Percentiles rank a stretch among this genome's conserved stretches.
These are phyloP conservation scores for Epinotia bilunana DNA, from an alignment of 2,888 invertebrate species.

Conservation along the genomic window DNA sequence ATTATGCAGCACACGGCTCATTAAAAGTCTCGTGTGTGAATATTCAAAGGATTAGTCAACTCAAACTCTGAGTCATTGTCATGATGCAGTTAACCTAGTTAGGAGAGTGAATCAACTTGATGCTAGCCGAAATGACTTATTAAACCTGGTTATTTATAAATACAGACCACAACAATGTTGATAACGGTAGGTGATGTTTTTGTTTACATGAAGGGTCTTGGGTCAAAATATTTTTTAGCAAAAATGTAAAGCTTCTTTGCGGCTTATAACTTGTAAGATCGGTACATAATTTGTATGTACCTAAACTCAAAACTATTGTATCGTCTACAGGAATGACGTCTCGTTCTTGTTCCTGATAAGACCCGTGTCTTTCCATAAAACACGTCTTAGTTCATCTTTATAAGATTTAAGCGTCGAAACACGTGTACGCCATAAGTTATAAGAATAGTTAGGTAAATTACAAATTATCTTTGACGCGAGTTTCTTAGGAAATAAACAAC, in stretches of 20 bases:
- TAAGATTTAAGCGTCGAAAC: neutral
- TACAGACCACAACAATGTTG: neutral
- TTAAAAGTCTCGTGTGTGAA: conserved; percentile 31
- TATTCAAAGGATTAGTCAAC: conserved; percentile 37
- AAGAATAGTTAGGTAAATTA: neutral
- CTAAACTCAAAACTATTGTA: too few species aligned
- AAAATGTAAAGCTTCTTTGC: too few species aligned
- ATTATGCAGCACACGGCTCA: conserved; percentile 33
- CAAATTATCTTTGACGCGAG: neutral
- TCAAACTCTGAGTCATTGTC: conserved; percentile 25
- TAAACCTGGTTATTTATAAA: neutral
- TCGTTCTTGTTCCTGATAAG: too few species aligned
- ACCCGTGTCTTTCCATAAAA: neutral
- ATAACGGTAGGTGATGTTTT: neutral
- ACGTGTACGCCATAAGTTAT: neutral
- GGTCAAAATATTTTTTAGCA: too few species aligned
- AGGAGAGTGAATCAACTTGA: conserved; percentile 35
- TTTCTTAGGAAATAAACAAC: conserved; percentile 1
- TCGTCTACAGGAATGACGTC: too few species aligned
- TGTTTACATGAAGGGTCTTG: too few species aligned
- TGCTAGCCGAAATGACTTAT: neutral
- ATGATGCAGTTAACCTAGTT: conserved; percentile 33
- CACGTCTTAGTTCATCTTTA: neutral
- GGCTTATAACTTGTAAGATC: too few species aligned
- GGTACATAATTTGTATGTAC: too few species aligned